Base-by-base conservation (phyloP, 2,888 invertebrate species). In the Sarcophaga carnaria region DNA sequence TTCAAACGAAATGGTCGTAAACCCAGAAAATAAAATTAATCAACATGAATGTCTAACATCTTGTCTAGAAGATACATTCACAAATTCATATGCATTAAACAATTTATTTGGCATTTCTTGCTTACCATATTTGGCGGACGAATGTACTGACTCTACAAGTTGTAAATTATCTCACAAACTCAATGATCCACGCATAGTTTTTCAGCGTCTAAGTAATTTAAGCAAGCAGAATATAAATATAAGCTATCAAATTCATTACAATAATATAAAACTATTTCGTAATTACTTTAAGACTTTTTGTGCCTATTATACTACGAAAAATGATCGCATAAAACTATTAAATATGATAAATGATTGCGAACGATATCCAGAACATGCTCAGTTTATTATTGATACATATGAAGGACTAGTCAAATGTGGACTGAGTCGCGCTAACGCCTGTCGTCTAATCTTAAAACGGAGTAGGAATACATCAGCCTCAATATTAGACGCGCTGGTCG, bases 291-390 rank as follows among this genome's bases (percentile, higher is more conserved):
- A 17, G 47, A 80, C 80, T 10, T 90, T 90, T 77, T 90, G 90
- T 45, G 78, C 83, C 2, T 88, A 89, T 11, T 90, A 89, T 72
- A 25, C 71, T 6, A 72, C 25, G 20, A 77, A 77, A 77, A 77
- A 72, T 60, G 88, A 89, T 85, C 89, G 90, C 0, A 27, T 27
- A 27, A 89, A 90, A 66, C 85, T 90, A 6, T 64, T 88, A 14
- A 88, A 87, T 27, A 90, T 90, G 90, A 80, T 89, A 10, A 80
- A 78, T 72, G 90, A 90, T 60, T 90, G 90, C 76, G 88, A 89
- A 84, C 86, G 89, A n/a, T 89, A 89, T 67, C 87, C 84, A 17
- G 88, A 88, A n/a, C 86, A 88, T 72, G 64, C 71, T 22, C 47
- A 77, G 37, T 88, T 88, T 37, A 49, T 90, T n/a, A 59, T 77